phyloP scores from a whole-genome alignment of 2,888 invertebrate species.

The Cheilosia vulpina region DNA sequence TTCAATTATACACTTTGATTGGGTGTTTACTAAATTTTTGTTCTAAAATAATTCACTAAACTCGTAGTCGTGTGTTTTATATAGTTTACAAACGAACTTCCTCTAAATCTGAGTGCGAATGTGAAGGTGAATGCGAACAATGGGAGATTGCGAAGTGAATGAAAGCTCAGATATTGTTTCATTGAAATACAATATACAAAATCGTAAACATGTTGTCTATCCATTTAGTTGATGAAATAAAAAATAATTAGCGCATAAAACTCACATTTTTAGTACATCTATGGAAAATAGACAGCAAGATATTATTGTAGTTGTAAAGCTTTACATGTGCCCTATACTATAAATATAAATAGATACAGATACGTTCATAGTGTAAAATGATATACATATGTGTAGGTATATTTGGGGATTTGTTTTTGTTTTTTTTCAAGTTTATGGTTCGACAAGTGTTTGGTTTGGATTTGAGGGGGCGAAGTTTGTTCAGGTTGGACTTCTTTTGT shows the following conservation, averaged over 20 bases:
- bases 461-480: not conserved
- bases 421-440: not conserved
- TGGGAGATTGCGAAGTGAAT: conserved; percentile 20
- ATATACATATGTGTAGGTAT: conserved; percentile 3
- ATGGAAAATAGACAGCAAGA: conserved; percentile 3
- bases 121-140: conserved; percentile 30
- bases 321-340: conserved; percentile 82
- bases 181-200: conserved; percentile 20
- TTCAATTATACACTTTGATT: conserved; percentile 1
- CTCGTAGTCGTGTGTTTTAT: conserved; percentile 19
- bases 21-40: not conserved
- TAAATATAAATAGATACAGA: conserved; percentile 35
- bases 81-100: conserved; percentile 59
- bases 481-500: not conserved
- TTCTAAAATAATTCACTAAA: conserved; percentile 9
- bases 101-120: conserved; percentile 56
- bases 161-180: conserved; percentile 62
- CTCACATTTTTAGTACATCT: conserved; percentile 38
- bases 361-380: conserved; percentile 40
- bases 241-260: conserved; percentile 33
- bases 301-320: conserved; percentile 79
- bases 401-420: not conserved
- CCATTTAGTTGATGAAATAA: conserved; percentile 24
- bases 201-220: conserved; percentile 26
- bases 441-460: conserved; percentile 34